Evolutionary conservation across 2,113 vertebrate species (phyloP), one percentile per base, ranked within the genome.

Genomic region (Furnarius figulus): DNA sequence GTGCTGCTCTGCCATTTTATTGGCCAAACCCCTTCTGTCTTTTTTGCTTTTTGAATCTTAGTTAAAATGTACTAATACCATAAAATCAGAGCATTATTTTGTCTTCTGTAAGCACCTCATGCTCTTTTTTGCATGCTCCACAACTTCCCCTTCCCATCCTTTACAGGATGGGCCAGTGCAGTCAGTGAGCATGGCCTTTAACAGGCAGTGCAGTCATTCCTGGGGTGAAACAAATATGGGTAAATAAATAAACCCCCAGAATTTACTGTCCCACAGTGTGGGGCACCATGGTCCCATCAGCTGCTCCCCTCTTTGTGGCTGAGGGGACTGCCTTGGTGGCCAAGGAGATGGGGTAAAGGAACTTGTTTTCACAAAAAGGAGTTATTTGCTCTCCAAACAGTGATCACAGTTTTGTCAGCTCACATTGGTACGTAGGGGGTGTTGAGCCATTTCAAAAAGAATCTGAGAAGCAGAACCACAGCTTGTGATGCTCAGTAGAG

Each of bases 231-330:
- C 21, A 55, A 68, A 52, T 10, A 52, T 2, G 4, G 10, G 17
- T 27, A 14, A 55, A 65, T 42, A 74, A 61, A 35, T 24, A 8
- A 19, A 24, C 12, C 3, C 12, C 8, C 7, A 7, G 12, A 24
- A 37, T 23, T 5, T 8, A 7, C 18, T 49, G 9, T 14, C 58
- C 21, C 49, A 18, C 25, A 37, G 3, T 12, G 22, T 4, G 31
- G 7, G 31, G 8, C 56, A 58, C 56, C 21, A 9, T 58, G 55
- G 21, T 6, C 27, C 46, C 50, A 30, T 33, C 44, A 70, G 53
- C 22, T 6, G 2, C 4, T 5, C 20, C n/a, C 2, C 5, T 30
- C 1, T 1, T 8, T 55, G 39, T 18, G 28, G 7, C 0, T 40
- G 37, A 44, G 70, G 30, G 13, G 1, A 1, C 13, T 58, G 31